These are phyloP conservation scores for Peromyscus maniculatus DNA, from an alignment of 2,113 vertebrate species.

Conservation along the genomic window DNA sequence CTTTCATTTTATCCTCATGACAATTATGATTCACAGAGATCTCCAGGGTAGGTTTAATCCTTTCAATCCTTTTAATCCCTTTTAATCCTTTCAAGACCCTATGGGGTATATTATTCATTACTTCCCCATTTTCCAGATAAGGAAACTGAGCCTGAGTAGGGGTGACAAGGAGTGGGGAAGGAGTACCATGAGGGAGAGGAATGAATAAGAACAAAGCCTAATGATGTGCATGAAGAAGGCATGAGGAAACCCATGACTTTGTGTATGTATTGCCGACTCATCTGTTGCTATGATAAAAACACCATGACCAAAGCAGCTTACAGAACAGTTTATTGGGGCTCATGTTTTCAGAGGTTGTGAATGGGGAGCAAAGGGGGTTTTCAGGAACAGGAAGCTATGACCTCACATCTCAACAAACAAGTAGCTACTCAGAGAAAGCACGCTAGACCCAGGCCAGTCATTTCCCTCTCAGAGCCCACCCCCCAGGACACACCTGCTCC, in stretches of 20 bases:
- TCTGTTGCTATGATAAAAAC: background rate
- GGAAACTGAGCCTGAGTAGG: background rate
- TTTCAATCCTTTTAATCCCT: constrained; percentile 6
- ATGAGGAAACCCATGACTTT: background rate
- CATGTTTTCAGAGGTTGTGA: background rate
- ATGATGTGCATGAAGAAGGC: background rate
- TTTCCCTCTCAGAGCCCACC: background rate
- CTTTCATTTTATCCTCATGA: constrained; percentile 71
- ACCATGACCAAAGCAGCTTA: background rate
- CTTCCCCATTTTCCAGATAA: constrained; percentile 1
- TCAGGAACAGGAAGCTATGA: background rate
- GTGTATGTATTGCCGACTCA: background rate
- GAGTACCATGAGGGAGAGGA: rapidly evolving
- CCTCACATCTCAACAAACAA: background rate
- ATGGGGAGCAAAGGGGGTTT: no score
- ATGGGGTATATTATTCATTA: background rate
- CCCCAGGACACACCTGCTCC: background rate
- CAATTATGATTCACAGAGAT: constrained; percentile 45
- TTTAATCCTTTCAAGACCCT: constrained; percentile 17
- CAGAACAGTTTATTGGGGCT: background rate
- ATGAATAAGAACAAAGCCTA: background rate
- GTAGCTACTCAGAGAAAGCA: background rate
- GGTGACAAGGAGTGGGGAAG: no score
- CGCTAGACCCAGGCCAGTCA: background rate
- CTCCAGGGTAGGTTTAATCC: background rate